A percentile compares a stretch with the other conserved stretches of the same genome.
Evolutionary conservation across 1,140 invertebrate genomes (phyloP).

Genomic region (Drosophila bocki): DNA sequence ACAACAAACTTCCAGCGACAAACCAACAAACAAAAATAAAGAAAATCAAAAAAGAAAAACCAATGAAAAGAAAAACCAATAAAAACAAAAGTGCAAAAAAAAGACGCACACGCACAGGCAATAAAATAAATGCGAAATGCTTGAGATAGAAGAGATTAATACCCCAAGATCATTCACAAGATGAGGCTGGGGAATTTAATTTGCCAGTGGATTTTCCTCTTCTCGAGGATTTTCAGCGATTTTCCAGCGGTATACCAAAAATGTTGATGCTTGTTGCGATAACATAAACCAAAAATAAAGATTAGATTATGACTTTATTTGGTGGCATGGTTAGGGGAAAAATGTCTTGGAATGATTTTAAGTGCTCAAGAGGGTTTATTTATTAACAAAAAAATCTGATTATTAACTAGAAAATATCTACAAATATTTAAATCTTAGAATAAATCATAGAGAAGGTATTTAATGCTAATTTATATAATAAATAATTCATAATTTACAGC

Average conservation of each 20-base stretch:
- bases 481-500: too few species aligned
- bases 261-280: conserved; percentile 3
- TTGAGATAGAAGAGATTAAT: conserved; percentile 28
- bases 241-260: conserved; percentile 1
- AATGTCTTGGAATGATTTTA: not conserved
- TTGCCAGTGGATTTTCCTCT: conserved; percentile 1
- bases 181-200: not conserved
- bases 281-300: conserved; percentile 5
- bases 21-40: conserved; percentile 37
- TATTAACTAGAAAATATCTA: too few species aligned
- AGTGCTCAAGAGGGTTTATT: not conserved
- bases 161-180: conserved; percentile 29
- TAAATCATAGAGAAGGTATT: not conserved
- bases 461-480: too few species aligned
- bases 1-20: conserved; percentile 60
- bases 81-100: conserved; percentile 10
- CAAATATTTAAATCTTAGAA: not conserved
- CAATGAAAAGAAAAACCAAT: conserved; percentile 34
- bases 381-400: too few species aligned
- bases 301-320: conserved; percentile 7
- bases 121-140: conserved; percentile 34
- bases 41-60: conserved; percentile 27
- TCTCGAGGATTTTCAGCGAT: not conserved
- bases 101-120: conserved; percentile 31
- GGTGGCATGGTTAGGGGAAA: not conserved